Base-by-base conservation (phyloP, 2,888 invertebrate genomes). In the Lasioglossum vierecki region DNA sequence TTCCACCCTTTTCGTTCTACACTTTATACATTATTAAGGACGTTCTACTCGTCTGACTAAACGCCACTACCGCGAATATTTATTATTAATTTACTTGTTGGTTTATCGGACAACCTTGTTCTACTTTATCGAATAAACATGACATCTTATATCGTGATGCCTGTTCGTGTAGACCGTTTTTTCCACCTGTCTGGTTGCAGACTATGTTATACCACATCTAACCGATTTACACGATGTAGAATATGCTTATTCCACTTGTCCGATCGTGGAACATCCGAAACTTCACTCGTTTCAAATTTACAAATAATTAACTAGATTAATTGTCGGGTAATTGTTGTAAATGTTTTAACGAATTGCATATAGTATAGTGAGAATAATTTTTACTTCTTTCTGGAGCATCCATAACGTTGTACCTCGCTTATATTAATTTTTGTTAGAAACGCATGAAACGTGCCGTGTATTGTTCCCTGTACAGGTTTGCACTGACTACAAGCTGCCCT, bases 201-300 rank as follows among this genome's bases (percentile, higher is more conserved):
- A 18, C 66, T 18, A 35, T 39, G 9, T 30, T 66, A 22, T 8
- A 35, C 26, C 30, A 13, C 30, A 13, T 15, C 26, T 66, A 66
- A 35, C 18, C 30, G 8, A 66, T 22, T 35, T 66, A 35, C 15
- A 30, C 35, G 22, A 35, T 9, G 35, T 11, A 68, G 39, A 39
- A 68, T 39, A 9, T n/a, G 22, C 68, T 68, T 68, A 22, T 68
- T 68, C 39, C 68, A 68, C 68, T 68, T 68, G 68, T 41, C 39
- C 9, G 39, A 68, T n/a, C 39, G 11, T 41, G 39, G 11, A 9
- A 35, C 22, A 4, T 66, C 39, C 39, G 22, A 30, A 30, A n/a
- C 0, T 22, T 39, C 11, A n/a, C 35, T 13, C 9, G 11, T 68
- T 11, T n/a, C 4, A 22, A 39, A n/a, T n/a, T n/a, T n/a, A n/a